Conservation (phyloP, 2,888 invertebrate species). For the Aelia acuminata region DNA sequence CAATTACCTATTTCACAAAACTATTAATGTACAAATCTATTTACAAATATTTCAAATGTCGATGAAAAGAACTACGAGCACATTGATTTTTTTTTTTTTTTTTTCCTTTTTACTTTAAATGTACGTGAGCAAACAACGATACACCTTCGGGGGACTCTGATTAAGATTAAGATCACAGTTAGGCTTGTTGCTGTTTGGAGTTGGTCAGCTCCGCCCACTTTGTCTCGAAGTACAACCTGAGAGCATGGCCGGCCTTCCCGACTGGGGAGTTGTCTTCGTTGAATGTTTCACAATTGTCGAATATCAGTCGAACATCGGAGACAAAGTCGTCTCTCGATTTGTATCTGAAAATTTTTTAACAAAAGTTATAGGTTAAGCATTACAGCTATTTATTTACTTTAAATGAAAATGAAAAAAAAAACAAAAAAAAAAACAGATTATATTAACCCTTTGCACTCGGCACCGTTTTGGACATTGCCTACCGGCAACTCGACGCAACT, state of each 20-base stretch:
- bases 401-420: too few relatives aligned
- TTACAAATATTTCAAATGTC: slow-evolving; percentile 45
- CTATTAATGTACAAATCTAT: slow-evolving; percentile 56
- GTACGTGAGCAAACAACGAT: slow-evolving; percentile 47
- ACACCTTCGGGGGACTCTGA: slow-evolving; percentile 27
- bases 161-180: slow-evolving; percentile 48
- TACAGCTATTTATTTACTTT: too few relatives aligned
- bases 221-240: slow-evolving; percentile 93
- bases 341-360: slow-evolving; percentile 88
- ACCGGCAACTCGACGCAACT: too few relatives aligned
- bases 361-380: too few relatives aligned
- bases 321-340: slow-evolving; percentile 94
- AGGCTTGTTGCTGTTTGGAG: slow-evolving; percentile 62
- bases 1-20: slow-evolving; percentile 30
- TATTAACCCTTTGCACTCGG: too few relatives aligned
- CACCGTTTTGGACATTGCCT: too few relatives aligned
- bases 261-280: slow-evolving; percentile 99
- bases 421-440: too few relatives aligned
- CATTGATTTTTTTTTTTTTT: neutral
- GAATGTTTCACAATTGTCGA: slow-evolving; percentile 97
- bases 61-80: slow-evolving; percentile 47
- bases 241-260: slow-evolving; percentile 94
- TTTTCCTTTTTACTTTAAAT: slow-evolving; percentile 20
- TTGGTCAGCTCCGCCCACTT: slow-evolving; percentile 83
- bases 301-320: slow-evolving; percentile 92